Base-by-base conservation (phyloP, 2,888 invertebrate genomes). In the Exephanes ischioxanthus region DNA sequence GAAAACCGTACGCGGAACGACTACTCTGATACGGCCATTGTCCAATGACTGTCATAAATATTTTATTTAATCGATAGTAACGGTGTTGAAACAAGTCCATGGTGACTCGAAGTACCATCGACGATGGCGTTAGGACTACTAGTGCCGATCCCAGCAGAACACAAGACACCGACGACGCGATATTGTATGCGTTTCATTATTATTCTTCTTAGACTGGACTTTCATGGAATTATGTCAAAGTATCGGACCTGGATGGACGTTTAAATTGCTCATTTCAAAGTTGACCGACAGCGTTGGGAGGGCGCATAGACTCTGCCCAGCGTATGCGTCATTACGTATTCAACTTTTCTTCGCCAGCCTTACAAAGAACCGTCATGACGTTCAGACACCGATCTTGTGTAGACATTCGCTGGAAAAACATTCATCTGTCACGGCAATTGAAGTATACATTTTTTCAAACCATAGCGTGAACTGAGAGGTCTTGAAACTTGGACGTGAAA, bases 11-110 rank as follows among this genome's bases (percentile, higher is more conserved):
- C 71, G 51, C 41, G 3, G 5, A 70, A 3, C 22, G 58, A 63
- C 16, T 67, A 11, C 22, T 73, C 68, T 80, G 80, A 68, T 73
- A 80, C 2, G 80, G 80, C 80, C 80, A 80, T 67, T 73, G 73
- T 19, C 80, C 80, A 33, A 73, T 68, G n/a, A 53, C 19, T 14
- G 30, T 58, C 73, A 80, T 53, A 14, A 75, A 80, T 0, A 26
- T 45, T 80, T 67, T 45, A 68, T 73, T 80, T n/a, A 80, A 41
- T 58, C 55, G 75, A 14, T 80, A 80, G 68, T 80, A 80, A 33
- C 55, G 80, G 58, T 30, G 30, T 22, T 48, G 26, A 30, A 66
- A 51, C 19, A 73, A 73, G 58, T 75, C 80, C 73, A 75, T 75
- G n/a, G 37, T 55, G 4, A 16, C 45, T 58, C 72, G 55, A 67